Conservation (phyloP, 2,113 vertebrate genomes). For the Gavialis gangeticus region DNA sequence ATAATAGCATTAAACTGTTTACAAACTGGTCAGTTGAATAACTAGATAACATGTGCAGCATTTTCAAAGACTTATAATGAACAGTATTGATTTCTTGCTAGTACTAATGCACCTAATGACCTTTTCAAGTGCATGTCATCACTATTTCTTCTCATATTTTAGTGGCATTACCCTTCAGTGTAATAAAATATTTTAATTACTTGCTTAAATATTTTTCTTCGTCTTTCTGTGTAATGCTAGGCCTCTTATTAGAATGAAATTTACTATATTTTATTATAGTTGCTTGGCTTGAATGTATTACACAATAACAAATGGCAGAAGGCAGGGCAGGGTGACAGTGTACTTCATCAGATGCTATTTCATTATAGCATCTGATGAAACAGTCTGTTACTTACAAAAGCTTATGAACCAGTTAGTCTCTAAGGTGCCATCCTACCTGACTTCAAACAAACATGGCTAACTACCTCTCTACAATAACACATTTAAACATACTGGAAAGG, state of each 20-base stretch:
- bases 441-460: too few relatives aligned
- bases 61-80: slow-evolving; percentile 37
- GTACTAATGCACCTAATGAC: slow-evolving; percentile 44
- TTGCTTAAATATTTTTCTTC: neutral
- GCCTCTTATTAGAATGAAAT: slow-evolving; percentile 17
- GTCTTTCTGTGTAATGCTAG: neutral
- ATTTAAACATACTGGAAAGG: neutral
- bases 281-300: neutral
- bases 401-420: too few relatives aligned
- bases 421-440: too few relatives aligned
- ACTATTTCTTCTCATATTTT: slow-evolving; percentile 42
- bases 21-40: slow-evolving; percentile 23
- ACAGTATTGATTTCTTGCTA: slow-evolving; percentile 47
- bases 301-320: neutral
- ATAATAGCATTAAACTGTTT: neutral
- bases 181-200: slow-evolving; percentile 32
- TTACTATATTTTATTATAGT: neutral
- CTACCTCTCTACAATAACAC: too few relatives aligned
- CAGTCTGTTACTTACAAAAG: too few relatives aligned
- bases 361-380: too few relatives aligned
- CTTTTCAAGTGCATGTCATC: slow-evolving; percentile 39
- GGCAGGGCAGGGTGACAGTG: too few relatives aligned
- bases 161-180: neutral
- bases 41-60: neutral
- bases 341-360: too few relatives aligned